phyloP scores from a whole-genome alignment of 2,888 invertebrate genomes.

The Epistrophe grossulariae region DNA sequence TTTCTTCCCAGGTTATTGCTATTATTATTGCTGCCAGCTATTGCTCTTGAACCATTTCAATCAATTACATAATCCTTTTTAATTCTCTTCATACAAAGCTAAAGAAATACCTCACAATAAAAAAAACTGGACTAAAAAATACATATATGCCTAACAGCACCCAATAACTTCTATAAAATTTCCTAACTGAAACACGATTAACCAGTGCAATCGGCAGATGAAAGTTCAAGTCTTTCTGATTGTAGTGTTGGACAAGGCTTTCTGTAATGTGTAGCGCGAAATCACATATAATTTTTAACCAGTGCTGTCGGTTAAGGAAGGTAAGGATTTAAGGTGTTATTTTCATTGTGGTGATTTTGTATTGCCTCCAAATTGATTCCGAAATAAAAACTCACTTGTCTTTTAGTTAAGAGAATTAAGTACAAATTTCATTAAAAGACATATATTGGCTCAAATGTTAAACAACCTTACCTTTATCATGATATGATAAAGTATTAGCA shows the following conservation, averaged over 20 bases:
- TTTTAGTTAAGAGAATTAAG: no score
- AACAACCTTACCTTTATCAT: no score
- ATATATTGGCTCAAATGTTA: no score
- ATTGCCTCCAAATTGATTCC: no score
- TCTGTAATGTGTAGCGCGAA: neutral
- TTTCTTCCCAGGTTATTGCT: constrained; percentile 24
- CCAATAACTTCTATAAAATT: constrained; percentile 50
- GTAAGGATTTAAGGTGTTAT: neutral
- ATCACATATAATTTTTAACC: neutral
- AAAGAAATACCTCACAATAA: constrained; percentile 11
- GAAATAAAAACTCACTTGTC: no score
- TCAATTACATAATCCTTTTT: constrained; percentile 35
- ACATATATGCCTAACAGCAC: constrained; percentile 32
- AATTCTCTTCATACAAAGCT: neutral
- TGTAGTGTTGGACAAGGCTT: constrained; percentile 30
- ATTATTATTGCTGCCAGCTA: constrained; percentile 3
- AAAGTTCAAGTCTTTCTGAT: constrained; percentile 2
- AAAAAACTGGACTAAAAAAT: constrained; percentile 13
- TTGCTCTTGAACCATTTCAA: constrained; percentile 22
- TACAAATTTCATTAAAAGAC: no score
- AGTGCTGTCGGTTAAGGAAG: neutral
- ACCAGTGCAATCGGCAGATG: constrained; percentile 17
- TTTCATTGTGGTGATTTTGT: no score
- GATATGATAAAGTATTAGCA: no score
- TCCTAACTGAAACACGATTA: constrained; percentile 44